phyloP scores from a whole-genome alignment of 2,797 vertebrate genomes.

The Phrynocephalus forsythii region DNA sequence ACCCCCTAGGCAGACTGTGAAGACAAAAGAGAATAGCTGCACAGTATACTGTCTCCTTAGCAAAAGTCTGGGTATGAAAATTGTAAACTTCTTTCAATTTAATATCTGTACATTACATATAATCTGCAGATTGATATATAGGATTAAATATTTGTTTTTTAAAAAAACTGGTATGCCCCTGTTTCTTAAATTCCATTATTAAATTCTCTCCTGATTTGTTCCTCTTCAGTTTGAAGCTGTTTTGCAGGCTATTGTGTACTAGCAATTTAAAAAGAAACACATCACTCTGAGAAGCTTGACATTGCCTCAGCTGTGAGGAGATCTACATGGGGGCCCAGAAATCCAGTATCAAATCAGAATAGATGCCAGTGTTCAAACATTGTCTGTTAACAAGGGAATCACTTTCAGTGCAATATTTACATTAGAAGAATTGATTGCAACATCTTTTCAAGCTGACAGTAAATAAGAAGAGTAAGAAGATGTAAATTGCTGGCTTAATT shows the following conservation, averaged over 20 bases:
- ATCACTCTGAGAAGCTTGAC: not conserved
- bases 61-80: not conserved
- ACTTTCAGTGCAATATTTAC: not conserved
- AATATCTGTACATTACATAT: not conserved
- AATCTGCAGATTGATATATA: not conserved
- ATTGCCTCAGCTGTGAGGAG: not conserved
- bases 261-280: not conserved
- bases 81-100: not conserved
- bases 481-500: not conserved
- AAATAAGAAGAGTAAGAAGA: not conserved
- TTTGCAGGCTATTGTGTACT: not conserved
- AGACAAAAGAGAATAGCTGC: not conserved
- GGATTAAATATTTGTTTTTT: not conserved
- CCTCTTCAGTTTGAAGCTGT: not conserved
- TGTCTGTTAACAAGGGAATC: not conserved
- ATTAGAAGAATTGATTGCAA: not conserved
- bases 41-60: not conserved
- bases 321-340: not conserved
- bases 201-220: not conserved
- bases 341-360: not conserved
- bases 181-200: not conserved
- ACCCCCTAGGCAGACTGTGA: not conserved
- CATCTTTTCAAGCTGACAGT: not conserved
- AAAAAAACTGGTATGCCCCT: not conserved
- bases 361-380: accelerated